phyloP scores from a whole-genome alignment of 2,797 vertebrate species.

The Rhinatrema bivittatum region DNA sequence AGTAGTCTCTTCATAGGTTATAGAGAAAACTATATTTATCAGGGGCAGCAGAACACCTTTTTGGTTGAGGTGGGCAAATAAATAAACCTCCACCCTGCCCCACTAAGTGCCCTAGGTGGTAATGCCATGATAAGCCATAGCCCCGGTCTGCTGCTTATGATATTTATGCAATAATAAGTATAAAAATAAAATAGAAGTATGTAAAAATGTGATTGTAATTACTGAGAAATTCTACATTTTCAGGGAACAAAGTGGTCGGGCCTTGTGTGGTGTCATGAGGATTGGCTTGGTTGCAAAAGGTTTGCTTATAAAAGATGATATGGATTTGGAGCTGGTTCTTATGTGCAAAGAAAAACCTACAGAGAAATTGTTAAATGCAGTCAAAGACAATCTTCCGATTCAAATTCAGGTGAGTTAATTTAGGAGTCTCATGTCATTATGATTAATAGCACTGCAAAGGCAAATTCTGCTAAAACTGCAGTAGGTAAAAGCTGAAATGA shows the following conservation, averaged over 20 bases:
- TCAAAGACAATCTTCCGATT: conserved; percentile 86
- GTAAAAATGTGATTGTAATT: conserved; percentile 26
- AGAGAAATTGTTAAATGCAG: conserved; percentile 78
- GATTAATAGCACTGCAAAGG: not conserved
- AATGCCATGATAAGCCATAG: no score
- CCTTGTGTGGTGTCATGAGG: conserved; percentile 91
- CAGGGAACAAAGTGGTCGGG: conserved; percentile 79
- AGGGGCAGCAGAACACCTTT: no score
- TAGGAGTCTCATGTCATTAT: not conserved
- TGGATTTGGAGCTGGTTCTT: conserved; percentile 96
- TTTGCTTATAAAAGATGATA: conserved; percentile 94
- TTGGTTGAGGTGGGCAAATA: no score
- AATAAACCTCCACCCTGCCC: no score
- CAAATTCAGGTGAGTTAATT: conserved; percentile 83
- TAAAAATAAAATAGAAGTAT: no score
- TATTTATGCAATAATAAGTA: no score
- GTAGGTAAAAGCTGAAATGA: conserved; percentile 1
- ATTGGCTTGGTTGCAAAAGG: conserved; percentile 97
- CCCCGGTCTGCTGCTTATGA: no score
- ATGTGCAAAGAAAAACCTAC: conserved; percentile 97
- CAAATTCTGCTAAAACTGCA: conserved; percentile 3
- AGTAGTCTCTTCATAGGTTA: no score
- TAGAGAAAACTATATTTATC: no score
- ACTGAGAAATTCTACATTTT: conserved; percentile 26
- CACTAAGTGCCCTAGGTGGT: no score